Conservation (phyloP, 2,113 vertebrate species). For the Vulpes ferrilata region DNA sequence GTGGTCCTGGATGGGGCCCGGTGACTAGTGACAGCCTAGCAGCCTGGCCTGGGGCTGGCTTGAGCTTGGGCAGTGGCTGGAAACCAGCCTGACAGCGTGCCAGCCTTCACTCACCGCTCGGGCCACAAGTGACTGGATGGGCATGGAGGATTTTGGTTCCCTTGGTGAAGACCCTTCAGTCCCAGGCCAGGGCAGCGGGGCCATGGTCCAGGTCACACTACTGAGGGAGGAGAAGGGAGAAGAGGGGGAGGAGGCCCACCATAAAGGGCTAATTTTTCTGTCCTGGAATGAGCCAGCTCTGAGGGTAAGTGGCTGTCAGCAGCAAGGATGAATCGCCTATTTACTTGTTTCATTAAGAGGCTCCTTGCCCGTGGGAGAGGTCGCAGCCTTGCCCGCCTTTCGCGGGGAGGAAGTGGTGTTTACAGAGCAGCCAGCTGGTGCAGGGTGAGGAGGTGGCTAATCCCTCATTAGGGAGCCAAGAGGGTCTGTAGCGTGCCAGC, state of each 20-base stretch:
- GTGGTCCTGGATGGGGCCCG: background rate
- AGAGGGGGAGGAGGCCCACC: background rate
- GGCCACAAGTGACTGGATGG: background rate
- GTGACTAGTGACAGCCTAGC: background rate
- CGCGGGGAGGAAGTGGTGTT: background rate
- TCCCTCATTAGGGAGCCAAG: background rate
- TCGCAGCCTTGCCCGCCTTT: background rate
- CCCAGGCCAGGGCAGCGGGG: background rate
- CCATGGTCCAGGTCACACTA: background rate
- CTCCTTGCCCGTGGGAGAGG: slow-evolving; percentile 34
- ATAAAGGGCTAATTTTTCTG: background rate
- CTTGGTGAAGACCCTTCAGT: too few species aligned
- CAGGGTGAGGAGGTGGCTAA: background rate
- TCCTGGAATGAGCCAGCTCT: background rate
- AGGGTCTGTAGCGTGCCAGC: background rate
- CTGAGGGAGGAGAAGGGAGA: background rate
- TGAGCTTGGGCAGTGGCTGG: background rate
- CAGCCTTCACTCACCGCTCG: background rate
- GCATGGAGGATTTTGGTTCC: background rate
- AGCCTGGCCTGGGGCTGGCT: background rate
- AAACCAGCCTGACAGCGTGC: background rate
- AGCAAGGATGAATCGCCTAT: background rate
- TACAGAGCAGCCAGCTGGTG: slow-evolving; percentile 33
- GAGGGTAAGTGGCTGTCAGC: background rate
- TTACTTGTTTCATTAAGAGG: slow-evolving; percentile 57